Percentiles rank a stretch among this genome's conserved stretches.
Conservation (phyloP, 2,113 vertebrate species). For the Callocephalon fimbriatum region DNA sequence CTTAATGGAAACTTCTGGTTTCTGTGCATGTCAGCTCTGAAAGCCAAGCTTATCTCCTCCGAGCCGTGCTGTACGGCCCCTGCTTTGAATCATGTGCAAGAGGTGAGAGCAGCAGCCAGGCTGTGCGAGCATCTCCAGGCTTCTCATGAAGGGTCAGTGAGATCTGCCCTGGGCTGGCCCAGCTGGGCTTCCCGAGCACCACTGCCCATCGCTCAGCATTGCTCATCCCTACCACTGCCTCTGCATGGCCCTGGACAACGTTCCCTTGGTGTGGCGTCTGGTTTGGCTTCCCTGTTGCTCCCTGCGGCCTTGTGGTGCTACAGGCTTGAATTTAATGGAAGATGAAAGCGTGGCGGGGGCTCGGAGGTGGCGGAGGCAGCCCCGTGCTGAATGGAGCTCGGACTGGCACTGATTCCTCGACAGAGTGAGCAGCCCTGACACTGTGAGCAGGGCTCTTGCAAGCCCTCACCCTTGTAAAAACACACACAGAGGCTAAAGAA, state of each 20-base stretch:
- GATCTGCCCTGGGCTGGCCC: background rate
- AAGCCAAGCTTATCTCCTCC: background rate
- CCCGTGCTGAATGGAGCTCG: background rate
- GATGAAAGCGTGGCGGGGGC: background rate
- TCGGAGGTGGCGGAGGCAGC: accelerated
- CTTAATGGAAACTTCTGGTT: background rate
- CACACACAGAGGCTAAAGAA: background rate
- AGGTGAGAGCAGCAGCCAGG: accelerated
- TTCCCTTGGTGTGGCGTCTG: background rate
- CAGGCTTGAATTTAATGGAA: background rate
- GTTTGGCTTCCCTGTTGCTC: background rate
- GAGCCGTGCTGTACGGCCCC: background rate
- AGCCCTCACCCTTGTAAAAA: background rate
- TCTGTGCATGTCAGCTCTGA: background rate
- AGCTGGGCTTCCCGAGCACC: accelerated
- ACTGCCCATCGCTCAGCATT: background rate
- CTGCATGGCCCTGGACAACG: accelerated
- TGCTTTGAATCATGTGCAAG: background rate
- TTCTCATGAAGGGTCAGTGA: accelerated
- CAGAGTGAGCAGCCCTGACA: accelerated
- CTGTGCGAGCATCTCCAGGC: background rate
- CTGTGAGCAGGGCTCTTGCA: accelerated
- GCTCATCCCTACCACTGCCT: background rate
- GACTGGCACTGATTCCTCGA: accelerated
- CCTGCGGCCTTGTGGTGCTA: background rate